Conservation (phyloP, 2,113 vertebrate genomes). For the Antennarius striatus region DNA sequence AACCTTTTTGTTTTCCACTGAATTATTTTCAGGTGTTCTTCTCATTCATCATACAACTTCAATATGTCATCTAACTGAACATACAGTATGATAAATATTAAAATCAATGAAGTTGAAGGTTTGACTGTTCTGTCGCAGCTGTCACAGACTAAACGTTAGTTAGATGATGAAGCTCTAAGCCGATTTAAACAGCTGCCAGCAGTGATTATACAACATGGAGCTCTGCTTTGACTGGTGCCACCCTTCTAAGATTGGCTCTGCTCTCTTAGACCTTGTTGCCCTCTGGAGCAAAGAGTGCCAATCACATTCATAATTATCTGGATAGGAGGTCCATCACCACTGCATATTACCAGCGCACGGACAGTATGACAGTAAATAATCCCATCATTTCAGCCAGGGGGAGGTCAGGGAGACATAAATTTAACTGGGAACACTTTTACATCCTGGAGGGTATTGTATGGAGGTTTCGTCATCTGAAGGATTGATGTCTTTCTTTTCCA, state of each 20-base stretch:
- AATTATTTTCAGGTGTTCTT: neutral
- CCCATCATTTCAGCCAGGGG: conserved; percentile 58
- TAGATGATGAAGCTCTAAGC: conserved; percentile 43
- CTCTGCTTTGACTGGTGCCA: conserved; percentile 58
- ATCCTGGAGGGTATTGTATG: conserved; percentile 53
- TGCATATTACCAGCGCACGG: conserved; percentile 56
- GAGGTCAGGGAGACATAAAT: conserved; percentile 64
- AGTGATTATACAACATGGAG: conserved; percentile 52
- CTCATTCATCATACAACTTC: neutral
- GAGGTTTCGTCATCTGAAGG: conserved; percentile 59
- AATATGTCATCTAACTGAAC: neutral
- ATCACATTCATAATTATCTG: conserved; percentile 66
- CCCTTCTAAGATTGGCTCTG: conserved; percentile 58
- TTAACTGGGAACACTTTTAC: conserved; percentile 57
- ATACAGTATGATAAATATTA: neutral
- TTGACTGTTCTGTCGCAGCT: conserved; percentile 15
- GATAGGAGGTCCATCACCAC: conserved; percentile 51
- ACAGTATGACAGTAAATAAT: conserved; percentile 65
- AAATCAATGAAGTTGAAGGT: conserved; percentile 21
- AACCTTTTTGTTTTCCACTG: neutral
- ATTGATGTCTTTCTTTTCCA: conserved; percentile 40
- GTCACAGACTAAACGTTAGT: conserved; percentile 11
- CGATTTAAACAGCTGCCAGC: conserved; percentile 62
- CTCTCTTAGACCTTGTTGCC: conserved; percentile 55
- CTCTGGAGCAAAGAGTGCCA: conserved; percentile 55